Evolutionary conservation across 2,888 invertebrate species (phyloP).

Genomic region (Pseudeuparius sepicola): DNA sequence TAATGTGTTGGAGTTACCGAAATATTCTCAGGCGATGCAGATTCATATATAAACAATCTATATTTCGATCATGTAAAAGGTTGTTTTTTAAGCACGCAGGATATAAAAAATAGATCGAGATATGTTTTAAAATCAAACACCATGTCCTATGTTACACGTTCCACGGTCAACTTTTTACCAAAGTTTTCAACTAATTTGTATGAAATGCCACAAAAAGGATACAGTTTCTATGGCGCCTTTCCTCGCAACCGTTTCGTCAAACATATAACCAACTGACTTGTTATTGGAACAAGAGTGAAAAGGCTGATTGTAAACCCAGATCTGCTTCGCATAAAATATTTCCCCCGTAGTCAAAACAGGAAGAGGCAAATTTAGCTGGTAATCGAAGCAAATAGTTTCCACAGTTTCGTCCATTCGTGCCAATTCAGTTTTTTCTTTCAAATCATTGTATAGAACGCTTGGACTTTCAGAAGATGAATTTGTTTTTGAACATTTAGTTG

Average conservation of each 20-base stretch:
- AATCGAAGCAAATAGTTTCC: conserved; percentile 13
- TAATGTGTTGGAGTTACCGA: no score
- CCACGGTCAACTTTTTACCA: conserved; percentile 18
- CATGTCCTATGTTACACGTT: conserved; percentile 15
- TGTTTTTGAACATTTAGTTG: conserved; percentile 8
- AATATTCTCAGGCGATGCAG: no score
- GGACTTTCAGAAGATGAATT: conserved; percentile 9
- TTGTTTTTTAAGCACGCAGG: no score
- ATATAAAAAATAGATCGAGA: no score
- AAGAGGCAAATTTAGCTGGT: conserved; percentile 14
- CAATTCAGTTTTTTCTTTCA: conserved; percentile 10
- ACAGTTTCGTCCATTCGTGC: conserved; percentile 8
- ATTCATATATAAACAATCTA: no score
- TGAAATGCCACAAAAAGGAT: conserved; percentile 13
- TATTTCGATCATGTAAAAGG: no score
- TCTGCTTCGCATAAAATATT: conserved; percentile 15
- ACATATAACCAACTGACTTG: conserved; percentile 15
- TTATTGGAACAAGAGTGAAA: conserved; percentile 12
- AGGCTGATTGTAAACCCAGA: conserved; percentile 16
- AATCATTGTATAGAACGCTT: conserved; percentile 10
- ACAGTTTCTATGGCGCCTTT: conserved; percentile 14
- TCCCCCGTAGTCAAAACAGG: conserved; percentile 12
- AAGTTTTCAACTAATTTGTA: conserved; percentile 16
- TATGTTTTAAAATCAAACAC: conserved; percentile 14
- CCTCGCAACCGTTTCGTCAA: conserved; percentile 16